These are phyloP conservation scores for Apis dorsata DNA, from an alignment of 1,140 invertebrate species.

Conservation along the genomic window DNA sequence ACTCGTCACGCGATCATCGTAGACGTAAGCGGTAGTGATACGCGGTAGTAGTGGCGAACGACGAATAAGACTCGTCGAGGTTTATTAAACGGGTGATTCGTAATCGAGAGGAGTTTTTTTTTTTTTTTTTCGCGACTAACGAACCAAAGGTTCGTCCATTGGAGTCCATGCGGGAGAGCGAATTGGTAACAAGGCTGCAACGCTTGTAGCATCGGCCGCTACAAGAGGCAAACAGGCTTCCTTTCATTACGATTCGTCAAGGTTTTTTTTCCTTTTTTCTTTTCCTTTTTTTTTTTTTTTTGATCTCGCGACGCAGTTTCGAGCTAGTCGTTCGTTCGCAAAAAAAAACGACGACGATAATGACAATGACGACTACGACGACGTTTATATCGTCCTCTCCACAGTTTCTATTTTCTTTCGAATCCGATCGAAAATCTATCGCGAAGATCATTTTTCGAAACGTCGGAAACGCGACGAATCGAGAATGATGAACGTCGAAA, in stretches of 20 bases:
- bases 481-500: conserved; percentile 35
- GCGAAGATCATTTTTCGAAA: too few relatives aligned
- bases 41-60: too few relatives aligned
- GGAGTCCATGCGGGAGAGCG: conserved; percentile 53
- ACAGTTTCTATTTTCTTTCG: too few relatives aligned
- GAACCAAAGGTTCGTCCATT: too few relatives aligned
- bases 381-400: neutral
- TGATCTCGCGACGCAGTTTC: conserved; percentile 63
- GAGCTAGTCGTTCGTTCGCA: conserved; percentile 29
- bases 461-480: neutral
- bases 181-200: conserved; percentile 65
- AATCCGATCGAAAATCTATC: too few relatives aligned
- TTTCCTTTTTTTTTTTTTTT: too few relatives aligned
- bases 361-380: neutral
- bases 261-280: conserved; percentile 49
- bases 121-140: too few relatives aligned
- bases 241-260: conserved; percentile 70
- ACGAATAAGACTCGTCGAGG: too few relatives aligned
- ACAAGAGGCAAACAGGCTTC: conserved; percentile 53
- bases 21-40: neutral
- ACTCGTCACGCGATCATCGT: too few relatives aligned
- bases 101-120: neutral
- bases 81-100: too few relatives aligned
- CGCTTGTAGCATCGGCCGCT: conserved; percentile 37
- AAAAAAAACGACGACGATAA: too few relatives aligned